Evolutionary conservation across 2,797 vertebrate genomes (phyloP).

Genomic region (Columba guinea): DNA sequence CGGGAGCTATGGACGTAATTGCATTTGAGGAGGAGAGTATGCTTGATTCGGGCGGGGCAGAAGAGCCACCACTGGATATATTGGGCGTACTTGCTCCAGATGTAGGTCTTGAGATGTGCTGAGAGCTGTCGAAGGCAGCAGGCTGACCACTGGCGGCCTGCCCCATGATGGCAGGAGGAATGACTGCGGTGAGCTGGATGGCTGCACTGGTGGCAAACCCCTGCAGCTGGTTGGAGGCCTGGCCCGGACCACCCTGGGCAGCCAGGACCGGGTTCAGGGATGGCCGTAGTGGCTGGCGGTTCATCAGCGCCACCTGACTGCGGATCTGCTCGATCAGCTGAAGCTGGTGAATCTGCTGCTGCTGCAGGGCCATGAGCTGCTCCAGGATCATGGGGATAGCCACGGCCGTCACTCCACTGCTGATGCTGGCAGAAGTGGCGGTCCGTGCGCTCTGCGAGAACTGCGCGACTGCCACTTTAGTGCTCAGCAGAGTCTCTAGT

Average conservation of each 20-base stretch:
- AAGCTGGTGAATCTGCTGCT: slow-evolving; percentile 98
- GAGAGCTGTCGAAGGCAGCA: slow-evolving; percentile 82
- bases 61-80: slow-evolving; percentile 75
- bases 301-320: slow-evolving; percentile 96
- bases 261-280: slow-evolving; percentile 80
- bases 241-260: slow-evolving; percentile 76
- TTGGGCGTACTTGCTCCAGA: slow-evolving; percentile 83
- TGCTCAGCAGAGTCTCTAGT: slow-evolving; percentile 97
- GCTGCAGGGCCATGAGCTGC: slow-evolving; percentile 97
- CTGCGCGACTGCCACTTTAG: slow-evolving; percentile 96
- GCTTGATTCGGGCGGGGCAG: slow-evolving; percentile 77
- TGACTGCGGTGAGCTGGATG: slow-evolving; percentile 87
- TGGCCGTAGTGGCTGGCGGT: slow-evolving; percentile 85
- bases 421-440: slow-evolving; percentile 56
- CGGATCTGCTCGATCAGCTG: slow-evolving; percentile 99
- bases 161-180: slow-evolving; percentile 79
- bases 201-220: slow-evolving; percentile 86
- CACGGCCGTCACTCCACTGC: slow-evolving; percentile 83
- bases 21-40: slow-evolving; percentile 76
- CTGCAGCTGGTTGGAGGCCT: slow-evolving; percentile 86
- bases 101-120: slow-evolving; percentile 83
- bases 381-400: slow-evolving; percentile 98
- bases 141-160: slow-evolving; percentile 78
- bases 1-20: slow-evolving; percentile 79
- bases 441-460: slow-evolving; percentile 90